Base-by-base conservation (phyloP, 2,888 invertebrate genomes). In the Meta bourneti region DNA sequence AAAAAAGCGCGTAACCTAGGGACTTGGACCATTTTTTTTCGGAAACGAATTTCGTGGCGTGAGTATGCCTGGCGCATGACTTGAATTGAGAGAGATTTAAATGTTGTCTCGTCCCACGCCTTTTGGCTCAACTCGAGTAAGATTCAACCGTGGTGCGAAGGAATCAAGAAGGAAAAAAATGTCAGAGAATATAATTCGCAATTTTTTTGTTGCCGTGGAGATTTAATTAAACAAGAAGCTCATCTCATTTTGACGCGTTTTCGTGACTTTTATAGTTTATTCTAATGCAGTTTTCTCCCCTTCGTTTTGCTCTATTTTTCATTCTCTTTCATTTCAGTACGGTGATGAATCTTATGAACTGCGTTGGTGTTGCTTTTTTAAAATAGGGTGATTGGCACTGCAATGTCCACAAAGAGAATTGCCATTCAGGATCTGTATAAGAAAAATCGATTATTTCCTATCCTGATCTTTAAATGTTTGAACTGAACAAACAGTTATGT, bases 251-350 rank as follows among this genome's bases (percentile, higher is more conserved):
- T 51, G 75, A 71, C 75, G 75, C 81, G 49, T 75, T 75, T 89
- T 89, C 89, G 89, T 89, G 89, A 89, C 82, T 89, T 74, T 83
- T 83, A 74, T 83, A 51, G 51, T 34, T 83, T 51, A 83, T 83
- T 74, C 54, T 69, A 34, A 52, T 13, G 77, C 49, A 4, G 11
- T 13, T 11, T 34, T 34, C 54, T 74, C 69, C 49, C 0, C 19
- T 34, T 79, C 34, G 6, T 61, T 34, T 34, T 49, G 13, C 34
- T 79, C 61, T 19, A 51, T 61, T 61, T 34, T 61, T 61, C 11
- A 61, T 16, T 61, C 61, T 0, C 61, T 16, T 61, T 61, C 61
- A 61, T 61, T 61, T 61, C 61, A 11, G 61, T 0, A 16, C 5
- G 8, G 61, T 61, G 61, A 61, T 61, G 61, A 61, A 61, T 61